Base-by-base conservation (phyloP, 2,888 invertebrate species). In the Drosophila melanosoma region DNA sequence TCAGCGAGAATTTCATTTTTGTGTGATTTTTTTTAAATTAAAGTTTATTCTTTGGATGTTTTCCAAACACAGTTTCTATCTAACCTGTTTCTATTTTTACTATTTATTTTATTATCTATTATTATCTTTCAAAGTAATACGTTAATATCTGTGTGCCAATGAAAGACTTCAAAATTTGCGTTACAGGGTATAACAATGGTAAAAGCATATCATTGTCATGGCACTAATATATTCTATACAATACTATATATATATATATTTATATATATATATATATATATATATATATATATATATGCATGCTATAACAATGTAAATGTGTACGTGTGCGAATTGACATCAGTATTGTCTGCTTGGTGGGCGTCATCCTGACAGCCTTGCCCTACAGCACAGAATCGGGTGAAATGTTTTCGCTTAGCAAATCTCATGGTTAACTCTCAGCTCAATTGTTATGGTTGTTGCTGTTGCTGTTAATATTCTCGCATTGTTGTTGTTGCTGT, bases 371-470 rank as follows among this genome's bases (percentile, higher is more conserved):
- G 81, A 77, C 77, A 80, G 23, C 45, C 76, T 65, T 81, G 76
- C 70, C 51, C 56, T 12, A 57, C n/a, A 12, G 42, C 62, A 73
- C 64, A 68, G 82, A 83, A 83, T 83, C 84, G 78, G 85, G 68
- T 63, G 70, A 80, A 82, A 84, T 87, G 83, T 77, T 85, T 87
- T 87, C 86, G 87, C 87, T 84, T 75, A 80, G 83, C 64, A 79
- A 82, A 90, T 85, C 79, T 87, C 89, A 85, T 89, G 86, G 83
- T 78, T 85, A 85, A 76, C 77, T 64, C 58, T 60, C 51, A 75
- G 49, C 49, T 38, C 26, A 53, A 20, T 60, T 69, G 60, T 56
- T 69, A 57, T 67, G 68, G 66, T 52, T 74, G 73, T 60, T 65
- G 45, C 57, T 71, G 65, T 63, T 76, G 73, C 62, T 71, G 62